Conservation (phyloP, 2,113 vertebrate species). For the Bettongia penicillata region DNA sequence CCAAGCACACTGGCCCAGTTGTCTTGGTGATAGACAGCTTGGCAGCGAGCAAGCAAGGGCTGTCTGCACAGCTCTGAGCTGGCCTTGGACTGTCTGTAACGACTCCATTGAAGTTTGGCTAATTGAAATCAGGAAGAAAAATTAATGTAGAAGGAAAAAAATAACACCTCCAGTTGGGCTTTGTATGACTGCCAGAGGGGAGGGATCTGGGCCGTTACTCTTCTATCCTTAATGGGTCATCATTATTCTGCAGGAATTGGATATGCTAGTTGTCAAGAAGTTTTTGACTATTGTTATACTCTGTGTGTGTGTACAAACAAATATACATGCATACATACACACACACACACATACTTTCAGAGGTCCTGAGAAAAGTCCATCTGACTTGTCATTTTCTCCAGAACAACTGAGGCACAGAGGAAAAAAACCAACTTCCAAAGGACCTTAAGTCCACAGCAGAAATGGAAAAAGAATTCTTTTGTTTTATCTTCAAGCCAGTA, state of each 20-base stretch:
- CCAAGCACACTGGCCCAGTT: slow-evolving; percentile 71
- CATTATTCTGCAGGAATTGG: slow-evolving; percentile 52
- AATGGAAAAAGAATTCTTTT: slow-evolving; percentile 49
- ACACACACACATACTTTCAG: slow-evolving; percentile 37
- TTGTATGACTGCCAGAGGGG: slow-evolving; percentile 60
- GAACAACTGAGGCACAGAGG: slow-evolving; percentile 45
- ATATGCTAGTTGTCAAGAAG: slow-evolving; percentile 39
- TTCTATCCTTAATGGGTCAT: slow-evolving; percentile 62
- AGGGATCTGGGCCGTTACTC: slow-evolving; percentile 37
- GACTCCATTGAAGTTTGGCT: slow-evolving; percentile 75
- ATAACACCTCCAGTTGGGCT: slow-evolving; percentile 50
- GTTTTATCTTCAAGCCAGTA: slow-evolving; percentile 39
- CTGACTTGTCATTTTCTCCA: slow-evolving; percentile 31
- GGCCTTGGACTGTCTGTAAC: slow-evolving; percentile 73
- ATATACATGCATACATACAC: not conserved
- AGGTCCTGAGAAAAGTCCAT: slow-evolving; percentile 40
- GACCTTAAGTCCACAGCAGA: slow-evolving; percentile 14
- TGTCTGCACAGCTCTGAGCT: slow-evolving; percentile 74
- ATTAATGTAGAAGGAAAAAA: slow-evolving; percentile 71
- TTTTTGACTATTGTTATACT: slow-evolving; percentile 43
- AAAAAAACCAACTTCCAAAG: slow-evolving; percentile 1
- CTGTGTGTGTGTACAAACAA: not conserved
- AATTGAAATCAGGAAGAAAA: slow-evolving; percentile 78
- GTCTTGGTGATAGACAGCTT: slow-evolving; percentile 77
- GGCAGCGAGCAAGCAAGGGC: slow-evolving; percentile 65